Evolutionary conservation across 2,888 invertebrate genomes (phyloP).

Genomic region (Cosmia trapezina): DNA sequence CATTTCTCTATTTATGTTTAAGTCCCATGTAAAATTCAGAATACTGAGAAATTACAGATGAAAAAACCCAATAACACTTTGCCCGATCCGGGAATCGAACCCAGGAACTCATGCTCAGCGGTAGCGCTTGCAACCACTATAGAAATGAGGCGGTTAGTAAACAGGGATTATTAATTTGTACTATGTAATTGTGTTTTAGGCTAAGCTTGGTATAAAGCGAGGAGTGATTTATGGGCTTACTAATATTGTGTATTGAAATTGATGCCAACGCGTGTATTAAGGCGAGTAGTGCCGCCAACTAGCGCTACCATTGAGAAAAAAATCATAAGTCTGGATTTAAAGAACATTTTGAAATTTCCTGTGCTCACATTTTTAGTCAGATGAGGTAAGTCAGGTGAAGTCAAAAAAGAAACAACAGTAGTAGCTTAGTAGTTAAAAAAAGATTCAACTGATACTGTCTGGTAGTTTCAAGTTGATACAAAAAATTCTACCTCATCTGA

Average conservation of each 20-base stretch:
- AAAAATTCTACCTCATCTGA: too few relatives aligned
- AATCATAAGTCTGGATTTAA: too few relatives aligned
- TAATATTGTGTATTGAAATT: conserved; percentile 25
- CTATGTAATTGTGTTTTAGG: neutral
- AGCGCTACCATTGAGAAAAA: too few relatives aligned
- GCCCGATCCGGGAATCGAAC: neutral
- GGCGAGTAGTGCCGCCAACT: too few relatives aligned
- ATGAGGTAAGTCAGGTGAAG: too few relatives aligned
- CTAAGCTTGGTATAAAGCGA: neutral
- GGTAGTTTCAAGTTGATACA: too few relatives aligned
- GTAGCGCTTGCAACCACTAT: neutral
- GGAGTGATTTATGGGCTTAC: conserved; percentile 7
- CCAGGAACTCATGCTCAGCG: neutral
- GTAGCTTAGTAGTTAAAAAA: too few relatives aligned
- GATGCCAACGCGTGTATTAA: neutral
- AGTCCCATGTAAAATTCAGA: neutral
- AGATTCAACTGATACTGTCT: too few relatives aligned
- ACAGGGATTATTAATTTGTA: conserved; percentile 15
- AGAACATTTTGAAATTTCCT: too few relatives aligned
- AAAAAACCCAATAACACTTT: too few relatives aligned
- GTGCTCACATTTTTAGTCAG: too few relatives aligned
- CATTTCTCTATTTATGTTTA: neutral
- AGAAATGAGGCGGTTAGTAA: neutral
- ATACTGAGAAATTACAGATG: neutral
- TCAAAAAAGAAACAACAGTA: too few relatives aligned